Percentiles rank a stretch among this genome's conserved stretches.
These are phyloP conservation scores for Dyspetes luteomarginatus DNA, from an alignment of 2,888 invertebrate species.

Conservation along the genomic window DNA sequence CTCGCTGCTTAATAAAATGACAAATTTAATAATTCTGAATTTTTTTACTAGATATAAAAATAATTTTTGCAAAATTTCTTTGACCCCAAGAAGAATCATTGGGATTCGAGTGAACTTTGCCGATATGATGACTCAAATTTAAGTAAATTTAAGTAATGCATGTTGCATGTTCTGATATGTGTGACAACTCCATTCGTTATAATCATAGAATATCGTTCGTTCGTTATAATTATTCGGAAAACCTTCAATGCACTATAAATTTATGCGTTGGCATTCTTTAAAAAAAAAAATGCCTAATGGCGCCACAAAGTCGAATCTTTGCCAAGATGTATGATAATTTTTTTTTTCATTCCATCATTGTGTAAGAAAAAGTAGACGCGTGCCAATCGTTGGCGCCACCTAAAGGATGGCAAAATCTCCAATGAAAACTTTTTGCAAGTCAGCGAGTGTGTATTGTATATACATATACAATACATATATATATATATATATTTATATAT, in stretches of 20 bases:
- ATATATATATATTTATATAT: too few species aligned
- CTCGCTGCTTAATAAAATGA: too few species aligned
- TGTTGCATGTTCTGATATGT: background rate
- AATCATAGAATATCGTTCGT: background rate
- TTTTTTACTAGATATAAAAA: too few species aligned
- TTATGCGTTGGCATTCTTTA: background rate
- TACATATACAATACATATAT: conserved; percentile 17
- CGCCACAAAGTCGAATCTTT: conserved; percentile 4
- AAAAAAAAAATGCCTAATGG: background rate
- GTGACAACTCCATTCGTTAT: background rate
- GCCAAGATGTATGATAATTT: conserved; percentile 15
- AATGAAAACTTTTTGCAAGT: conserved; percentile 32
- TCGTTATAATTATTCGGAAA: too few species aligned
- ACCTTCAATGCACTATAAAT: too few species aligned
- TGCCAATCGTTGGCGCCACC: conserved; percentile 3
- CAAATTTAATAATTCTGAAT: too few species aligned
- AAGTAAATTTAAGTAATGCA: background rate
- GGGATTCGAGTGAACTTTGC: too few species aligned
- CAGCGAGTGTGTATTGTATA: conserved; percentile 32
- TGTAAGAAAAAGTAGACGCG: background rate
- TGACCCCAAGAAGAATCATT: too few species aligned
- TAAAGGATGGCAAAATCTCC: conserved; percentile 20
- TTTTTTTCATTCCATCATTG: conserved; percentile 17
- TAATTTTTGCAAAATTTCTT: too few species aligned
- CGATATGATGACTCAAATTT: too few species aligned